These are phyloP conservation scores for Heliconius hewitsoni DNA, from an alignment of 1,140 invertebrate species.

Conservation along the genomic window DNA sequence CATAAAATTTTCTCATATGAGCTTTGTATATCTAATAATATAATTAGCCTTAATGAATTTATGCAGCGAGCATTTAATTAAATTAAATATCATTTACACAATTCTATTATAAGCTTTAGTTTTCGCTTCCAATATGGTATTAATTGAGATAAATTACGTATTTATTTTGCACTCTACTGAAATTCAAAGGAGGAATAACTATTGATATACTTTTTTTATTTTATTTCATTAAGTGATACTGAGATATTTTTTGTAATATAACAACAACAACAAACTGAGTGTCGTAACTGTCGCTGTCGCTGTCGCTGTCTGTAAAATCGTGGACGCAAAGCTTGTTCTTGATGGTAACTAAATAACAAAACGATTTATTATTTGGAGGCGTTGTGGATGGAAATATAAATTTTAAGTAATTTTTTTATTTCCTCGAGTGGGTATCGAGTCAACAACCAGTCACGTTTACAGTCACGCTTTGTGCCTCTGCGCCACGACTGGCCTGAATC, in stretches of 20 bases:
- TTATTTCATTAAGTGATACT: not conserved
- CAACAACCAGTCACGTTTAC: too few species aligned
- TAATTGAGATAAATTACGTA: not conserved
- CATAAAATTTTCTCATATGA: conserved; percentile 17
- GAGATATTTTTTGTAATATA: not conserved
- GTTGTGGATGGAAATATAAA: too few species aligned
- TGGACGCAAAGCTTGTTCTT: too few species aligned
- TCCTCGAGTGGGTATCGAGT: too few species aligned
- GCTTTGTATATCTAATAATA: conserved; percentile 23
- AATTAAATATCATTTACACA: conserved; percentile 7
- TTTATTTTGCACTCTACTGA: not conserved
- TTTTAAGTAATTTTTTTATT: too few species aligned
- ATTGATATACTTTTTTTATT: not conserved
- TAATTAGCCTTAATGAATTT: conserved; percentile 17
- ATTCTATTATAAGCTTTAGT: not conserved
- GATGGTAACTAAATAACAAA: too few species aligned
- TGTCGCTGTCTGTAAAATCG: too few species aligned
- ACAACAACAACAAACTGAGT: too few species aligned
- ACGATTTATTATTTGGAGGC: too few species aligned
- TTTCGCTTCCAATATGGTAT: not conserved
- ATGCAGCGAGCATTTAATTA: conserved; percentile 1
- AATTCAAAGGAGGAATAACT: not conserved
- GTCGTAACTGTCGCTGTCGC: too few species aligned
- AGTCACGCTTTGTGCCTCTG: too few species aligned
- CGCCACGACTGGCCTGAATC: too few species aligned